phyloP scores from a whole-genome alignment of 2,113 vertebrate species.

The Callionymus lyra region DNA sequence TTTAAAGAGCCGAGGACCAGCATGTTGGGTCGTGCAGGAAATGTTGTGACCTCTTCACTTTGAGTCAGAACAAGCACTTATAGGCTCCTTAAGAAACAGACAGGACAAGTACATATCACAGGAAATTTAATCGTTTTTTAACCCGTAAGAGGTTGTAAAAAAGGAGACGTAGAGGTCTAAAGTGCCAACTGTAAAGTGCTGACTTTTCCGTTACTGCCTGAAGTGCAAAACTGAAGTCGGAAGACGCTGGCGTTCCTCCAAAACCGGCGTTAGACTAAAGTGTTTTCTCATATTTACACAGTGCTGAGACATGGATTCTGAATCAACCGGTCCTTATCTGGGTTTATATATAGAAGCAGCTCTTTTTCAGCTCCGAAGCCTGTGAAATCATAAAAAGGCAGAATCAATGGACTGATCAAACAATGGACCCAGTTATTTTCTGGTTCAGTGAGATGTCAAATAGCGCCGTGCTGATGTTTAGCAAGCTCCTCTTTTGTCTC shows the following conservation, averaged over 20 bases:
- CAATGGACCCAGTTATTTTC: slow-evolving; percentile 39
- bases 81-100: too few species aligned
- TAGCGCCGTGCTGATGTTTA: slow-evolving; percentile 19
- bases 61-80: too few species aligned
- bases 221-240: slow-evolving; percentile 28
- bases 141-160: too few species aligned
- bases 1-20: slow-evolving; percentile 7
- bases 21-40: background rate
- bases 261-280: slow-evolving; percentile 21
- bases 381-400: slow-evolving; percentile 28
- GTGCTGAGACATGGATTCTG: slow-evolving; percentile 10
- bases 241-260: slow-evolving; percentile 37
- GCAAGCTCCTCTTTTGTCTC: slow-evolving; percentile 3
- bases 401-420: slow-evolving; percentile 49
- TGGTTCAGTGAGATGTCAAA: slow-evolving; percentile 51
- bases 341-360: slow-evolving; percentile 5
- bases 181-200: too few species aligned
- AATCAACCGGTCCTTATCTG: slow-evolving; percentile 33
- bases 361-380: slow-evolving; percentile 24
- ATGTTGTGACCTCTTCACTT: too few species aligned
- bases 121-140: too few species aligned
- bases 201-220: slow-evolving; percentile 1
- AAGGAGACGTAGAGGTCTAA: too few species aligned
- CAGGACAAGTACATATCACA: too few species aligned
- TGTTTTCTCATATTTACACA: slow-evolving; percentile 37